A percentile compares a stretch with the other conserved stretches of the same genome.
Evolutionary conservation across 2,113 vertebrate genomes (phyloP).

Genomic region (Campylomormyrus numenius): DNA sequence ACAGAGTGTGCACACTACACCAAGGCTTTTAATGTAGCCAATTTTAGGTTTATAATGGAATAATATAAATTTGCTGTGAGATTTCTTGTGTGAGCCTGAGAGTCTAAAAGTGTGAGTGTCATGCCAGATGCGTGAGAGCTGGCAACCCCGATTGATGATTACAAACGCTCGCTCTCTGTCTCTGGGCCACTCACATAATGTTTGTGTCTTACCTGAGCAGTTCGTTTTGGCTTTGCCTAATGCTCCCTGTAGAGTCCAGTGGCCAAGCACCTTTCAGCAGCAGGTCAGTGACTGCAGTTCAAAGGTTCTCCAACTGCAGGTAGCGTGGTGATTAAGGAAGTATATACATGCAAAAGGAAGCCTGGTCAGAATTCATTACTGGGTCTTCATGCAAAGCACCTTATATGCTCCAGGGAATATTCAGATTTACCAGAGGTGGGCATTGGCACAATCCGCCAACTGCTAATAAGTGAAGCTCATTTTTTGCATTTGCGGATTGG

Average conservation of each 20-base stretch:
- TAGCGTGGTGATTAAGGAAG: neutral
- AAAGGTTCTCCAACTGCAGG: neutral
- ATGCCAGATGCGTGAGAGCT: neutral
- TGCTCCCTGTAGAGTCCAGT: neutral
- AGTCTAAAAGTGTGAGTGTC: neutral
- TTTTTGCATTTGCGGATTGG: neutral
- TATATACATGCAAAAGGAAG: neutral
- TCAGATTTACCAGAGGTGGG: neutral
- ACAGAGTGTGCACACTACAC: neutral
- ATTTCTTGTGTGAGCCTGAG: neutral
- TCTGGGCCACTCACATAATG: neutral
- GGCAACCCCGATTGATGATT: neutral
- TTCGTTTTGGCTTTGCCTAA: neutral
- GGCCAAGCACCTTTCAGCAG: neutral
- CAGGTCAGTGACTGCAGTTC: neutral
- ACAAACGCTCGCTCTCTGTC: neutral
- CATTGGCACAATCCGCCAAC: too few relatives aligned
- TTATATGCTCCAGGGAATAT: neutral
- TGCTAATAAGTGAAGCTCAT: neutral
- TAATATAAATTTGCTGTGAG: neutral
- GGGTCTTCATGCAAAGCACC: neutral
- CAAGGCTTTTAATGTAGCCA: neutral
- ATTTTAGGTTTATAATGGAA: neutral
- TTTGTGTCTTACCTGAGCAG: neutral
- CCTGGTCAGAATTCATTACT: neutral